Conservation (phyloP, 2,113 vertebrate genomes). For the Nymphicus hollandicus region DNA sequence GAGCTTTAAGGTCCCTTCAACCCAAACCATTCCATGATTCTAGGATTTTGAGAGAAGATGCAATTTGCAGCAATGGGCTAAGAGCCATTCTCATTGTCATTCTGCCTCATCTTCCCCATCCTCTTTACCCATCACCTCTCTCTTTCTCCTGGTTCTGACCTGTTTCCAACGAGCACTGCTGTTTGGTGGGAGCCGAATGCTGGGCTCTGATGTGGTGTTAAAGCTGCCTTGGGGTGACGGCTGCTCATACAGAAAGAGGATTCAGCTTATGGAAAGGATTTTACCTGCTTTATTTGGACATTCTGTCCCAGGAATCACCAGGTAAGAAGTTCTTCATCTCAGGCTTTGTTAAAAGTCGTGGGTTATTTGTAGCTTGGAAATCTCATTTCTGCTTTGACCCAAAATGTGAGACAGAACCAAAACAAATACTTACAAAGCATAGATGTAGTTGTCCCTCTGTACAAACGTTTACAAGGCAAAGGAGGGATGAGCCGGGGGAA, state of each 20-base stretch:
- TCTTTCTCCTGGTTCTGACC: background rate
- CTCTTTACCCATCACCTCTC: background rate
- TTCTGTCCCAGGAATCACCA: background rate
- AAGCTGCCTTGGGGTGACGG: background rate
- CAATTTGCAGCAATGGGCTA: background rate
- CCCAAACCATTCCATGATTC: background rate
- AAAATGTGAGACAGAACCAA: background rate
- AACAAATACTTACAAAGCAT: background rate
- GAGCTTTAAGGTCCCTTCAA: background rate
- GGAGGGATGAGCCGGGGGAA: background rate
- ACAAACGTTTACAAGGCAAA: background rate
- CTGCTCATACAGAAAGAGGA: background rate
- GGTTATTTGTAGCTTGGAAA: background rate
- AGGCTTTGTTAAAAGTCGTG: background rate
- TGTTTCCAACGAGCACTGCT: rapidly evolving
- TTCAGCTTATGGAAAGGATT: background rate
- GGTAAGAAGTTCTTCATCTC: background rate
- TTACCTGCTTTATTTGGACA: background rate
- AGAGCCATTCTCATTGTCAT: background rate
- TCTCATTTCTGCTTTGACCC: background rate
- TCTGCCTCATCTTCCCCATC: background rate
- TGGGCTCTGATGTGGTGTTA: background rate
- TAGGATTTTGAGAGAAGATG: background rate
- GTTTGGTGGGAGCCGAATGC: background rate
- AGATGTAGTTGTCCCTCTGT: background rate